Percentiles rank a stretch among this genome's conserved stretches.
These are phyloP conservation scores for Pteropus rufus DNA, from an alignment of 2,797 vertebrate species.

Conservation along the genomic window DNA sequence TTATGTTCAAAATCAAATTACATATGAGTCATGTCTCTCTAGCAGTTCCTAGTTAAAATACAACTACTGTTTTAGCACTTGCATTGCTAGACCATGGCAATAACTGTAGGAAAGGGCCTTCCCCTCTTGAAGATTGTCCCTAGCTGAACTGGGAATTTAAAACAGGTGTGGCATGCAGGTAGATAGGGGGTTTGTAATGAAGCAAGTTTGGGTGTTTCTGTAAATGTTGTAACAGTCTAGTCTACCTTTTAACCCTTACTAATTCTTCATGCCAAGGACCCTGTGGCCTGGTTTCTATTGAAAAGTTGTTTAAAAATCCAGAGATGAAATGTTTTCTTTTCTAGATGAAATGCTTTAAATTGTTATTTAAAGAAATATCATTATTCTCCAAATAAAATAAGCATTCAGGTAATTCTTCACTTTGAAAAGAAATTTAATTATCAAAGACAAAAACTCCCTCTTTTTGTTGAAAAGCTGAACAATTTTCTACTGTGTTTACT, in stretches of 20 bases:
- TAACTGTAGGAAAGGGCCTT: background rate
- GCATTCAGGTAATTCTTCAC: constrained; percentile 40
- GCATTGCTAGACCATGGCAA: background rate
- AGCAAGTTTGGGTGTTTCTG: background rate
- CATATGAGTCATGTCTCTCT: background rate
- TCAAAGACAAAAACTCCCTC: constrained; percentile 7
- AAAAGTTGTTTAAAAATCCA: constrained; percentile 37
- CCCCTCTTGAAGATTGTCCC: background rate
- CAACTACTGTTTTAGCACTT: background rate
- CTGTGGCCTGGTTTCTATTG: constrained; percentile 10
- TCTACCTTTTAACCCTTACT: background rate
- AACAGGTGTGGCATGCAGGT: background rate
- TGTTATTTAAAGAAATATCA: constrained; percentile 2
- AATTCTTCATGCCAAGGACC: background rate
- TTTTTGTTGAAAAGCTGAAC: constrained; percentile 52
- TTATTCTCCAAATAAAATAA: constrained; percentile 32
- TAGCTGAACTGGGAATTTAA: background rate
- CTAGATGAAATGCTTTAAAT: constrained; percentile 24
- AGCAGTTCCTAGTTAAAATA: background rate
- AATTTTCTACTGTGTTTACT: constrained; percentile 57
- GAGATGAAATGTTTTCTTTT: background rate
- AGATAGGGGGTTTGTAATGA: background rate
- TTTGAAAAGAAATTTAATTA: constrained; percentile 48
- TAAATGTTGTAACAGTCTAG: background rate
- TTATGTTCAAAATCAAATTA: background rate